Evolutionary conservation across 2,797 vertebrate species (phyloP).

Genomic region (Eremophila alpestris): DNA sequence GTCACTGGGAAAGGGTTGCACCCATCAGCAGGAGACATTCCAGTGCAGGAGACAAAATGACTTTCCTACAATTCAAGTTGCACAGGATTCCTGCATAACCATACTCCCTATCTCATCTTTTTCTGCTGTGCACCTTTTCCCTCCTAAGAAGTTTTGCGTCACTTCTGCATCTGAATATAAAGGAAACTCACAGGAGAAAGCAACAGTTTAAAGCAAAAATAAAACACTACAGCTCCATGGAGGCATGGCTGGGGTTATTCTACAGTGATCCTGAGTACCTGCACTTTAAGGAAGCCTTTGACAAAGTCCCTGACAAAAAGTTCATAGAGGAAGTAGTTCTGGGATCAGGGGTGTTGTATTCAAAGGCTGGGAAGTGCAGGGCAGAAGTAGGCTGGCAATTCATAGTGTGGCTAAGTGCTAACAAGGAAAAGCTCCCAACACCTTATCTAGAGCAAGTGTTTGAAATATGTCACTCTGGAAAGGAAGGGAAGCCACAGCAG

Average conservation of each 20-base stretch:
- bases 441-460: constrained; percentile 17
- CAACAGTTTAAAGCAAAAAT: background rate
- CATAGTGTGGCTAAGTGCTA: background rate
- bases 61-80: constrained; percentile 57
- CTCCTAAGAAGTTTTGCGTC: constrained; percentile 9
- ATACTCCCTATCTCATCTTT: constrained; percentile 51
- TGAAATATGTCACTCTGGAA: background rate
- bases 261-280: background rate
- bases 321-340: background rate
- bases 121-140: constrained; percentile 10
- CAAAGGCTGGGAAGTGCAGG: background rate
- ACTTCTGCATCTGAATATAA: constrained; percentile 25
- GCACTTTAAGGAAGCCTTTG: background rate
- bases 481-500: constrained; percentile 8
- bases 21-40: constrained; percentile 63
- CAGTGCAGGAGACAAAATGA: constrained; percentile 8
- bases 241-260: background rate
- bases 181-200: background rate
- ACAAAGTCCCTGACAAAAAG: background rate
- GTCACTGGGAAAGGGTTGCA: constrained; percentile 55
- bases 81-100: constrained; percentile 60
- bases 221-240: background rate
- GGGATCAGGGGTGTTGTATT: background rate
- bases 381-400: background rate
- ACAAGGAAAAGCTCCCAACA: background rate